phyloP scores from a whole-genome alignment of 2,797 vertebrate genomes.

The Nothura maculosa region DNA sequence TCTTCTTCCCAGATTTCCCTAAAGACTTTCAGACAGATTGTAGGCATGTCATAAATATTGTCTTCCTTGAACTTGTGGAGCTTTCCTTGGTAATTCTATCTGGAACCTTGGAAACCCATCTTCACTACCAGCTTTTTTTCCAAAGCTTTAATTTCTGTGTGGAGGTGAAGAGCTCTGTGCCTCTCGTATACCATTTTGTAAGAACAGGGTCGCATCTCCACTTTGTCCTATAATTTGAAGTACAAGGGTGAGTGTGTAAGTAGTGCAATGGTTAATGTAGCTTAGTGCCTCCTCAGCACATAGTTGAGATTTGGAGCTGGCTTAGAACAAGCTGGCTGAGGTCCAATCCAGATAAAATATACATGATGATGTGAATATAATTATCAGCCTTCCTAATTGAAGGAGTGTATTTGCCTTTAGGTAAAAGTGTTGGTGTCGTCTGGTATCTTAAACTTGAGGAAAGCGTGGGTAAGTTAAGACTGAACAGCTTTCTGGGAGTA shows the following conservation, averaged over 20 bases:
- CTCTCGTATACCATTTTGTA: rapidly evolving
- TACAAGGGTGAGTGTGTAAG: not conserved
- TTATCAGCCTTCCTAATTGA: constrained; percentile 60
- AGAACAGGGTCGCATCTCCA: not conserved
- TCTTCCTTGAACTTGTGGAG: not conserved
- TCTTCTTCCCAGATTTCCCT: not conserved
- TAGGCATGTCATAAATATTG: not conserved
- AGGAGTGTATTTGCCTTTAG: constrained; percentile 37
- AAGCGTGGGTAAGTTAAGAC: not conserved
- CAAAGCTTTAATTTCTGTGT: not conserved
- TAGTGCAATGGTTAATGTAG: not conserved
- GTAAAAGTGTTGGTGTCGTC: constrained; percentile 26
- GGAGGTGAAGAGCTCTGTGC: rapidly evolving
- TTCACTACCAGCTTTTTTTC: not conserved
- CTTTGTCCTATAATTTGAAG: not conserved
- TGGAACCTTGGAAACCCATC: not conserved
- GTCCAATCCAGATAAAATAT: constrained; percentile 65
- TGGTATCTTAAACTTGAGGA: constrained; percentile 3
- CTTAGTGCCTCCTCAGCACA: constrained; percentile 29
- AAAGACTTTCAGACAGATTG: not conserved
- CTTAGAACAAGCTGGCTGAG: constrained; percentile 58
- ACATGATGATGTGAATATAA: constrained; percentile 51
- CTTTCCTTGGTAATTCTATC: not conserved
- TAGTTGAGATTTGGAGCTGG: constrained; percentile 47
- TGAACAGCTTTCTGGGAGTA: not conserved